phyloP scores from a whole-genome alignment of 2,888 invertebrate genomes.

The Drosophila sordidapex region DNA sequence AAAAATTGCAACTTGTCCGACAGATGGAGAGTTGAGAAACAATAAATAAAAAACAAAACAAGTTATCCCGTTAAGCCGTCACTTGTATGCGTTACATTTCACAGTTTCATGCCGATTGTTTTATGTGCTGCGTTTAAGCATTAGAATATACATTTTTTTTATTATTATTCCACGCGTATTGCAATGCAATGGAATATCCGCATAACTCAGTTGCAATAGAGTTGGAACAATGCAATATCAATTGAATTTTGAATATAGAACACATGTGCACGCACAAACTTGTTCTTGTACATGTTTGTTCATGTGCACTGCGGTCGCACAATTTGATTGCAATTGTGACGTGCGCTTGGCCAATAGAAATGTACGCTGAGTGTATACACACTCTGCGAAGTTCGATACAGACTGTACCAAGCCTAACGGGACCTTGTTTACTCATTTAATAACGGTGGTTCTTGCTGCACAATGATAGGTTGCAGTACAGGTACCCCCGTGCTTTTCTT shows the following conservation, averaged over 20 bases:
- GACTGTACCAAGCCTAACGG: background rate
- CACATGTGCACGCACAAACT: background rate
- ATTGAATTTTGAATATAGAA: background rate
- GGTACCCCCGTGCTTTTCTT: too few relatives aligned
- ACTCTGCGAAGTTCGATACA: background rate
- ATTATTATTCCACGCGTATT: background rate
- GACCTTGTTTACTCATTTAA: background rate
- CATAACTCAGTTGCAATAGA: background rate
- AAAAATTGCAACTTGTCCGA: background rate
- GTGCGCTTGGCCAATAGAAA: background rate
- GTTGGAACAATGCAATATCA: background rate
- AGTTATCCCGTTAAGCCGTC: background rate
- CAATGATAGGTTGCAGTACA: too few relatives aligned
- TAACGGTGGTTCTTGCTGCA: background rate
- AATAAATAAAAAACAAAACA: background rate
- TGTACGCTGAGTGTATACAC: background rate
- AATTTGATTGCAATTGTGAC: background rate
- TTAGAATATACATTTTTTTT: background rate
- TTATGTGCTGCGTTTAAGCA: background rate
- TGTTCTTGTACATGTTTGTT: background rate
- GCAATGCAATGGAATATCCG: conserved; percentile 4
- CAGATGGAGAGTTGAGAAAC: background rate
- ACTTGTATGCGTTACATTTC: background rate
- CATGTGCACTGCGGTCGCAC: background rate
- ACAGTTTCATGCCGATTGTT: background rate